Evolutionary conservation across 2,113 vertebrate genomes (phyloP).

Genomic region (Sinocyclocheilus maitianheensis): DNA sequence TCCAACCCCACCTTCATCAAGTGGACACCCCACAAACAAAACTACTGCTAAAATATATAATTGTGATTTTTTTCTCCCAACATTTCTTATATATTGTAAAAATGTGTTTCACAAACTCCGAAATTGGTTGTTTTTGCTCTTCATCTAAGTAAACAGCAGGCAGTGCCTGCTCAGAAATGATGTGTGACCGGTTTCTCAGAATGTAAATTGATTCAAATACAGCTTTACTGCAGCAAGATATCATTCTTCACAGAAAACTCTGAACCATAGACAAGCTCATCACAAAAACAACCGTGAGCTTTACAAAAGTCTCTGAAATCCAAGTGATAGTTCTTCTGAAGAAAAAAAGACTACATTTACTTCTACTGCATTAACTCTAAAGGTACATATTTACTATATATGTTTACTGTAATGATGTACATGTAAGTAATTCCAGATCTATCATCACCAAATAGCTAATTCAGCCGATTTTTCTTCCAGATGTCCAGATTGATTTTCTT

Average conservation of each 20-base stretch:
- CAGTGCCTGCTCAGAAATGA: conserved; percentile 32
- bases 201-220: conserved; percentile 26
- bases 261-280: conserved; percentile 19
- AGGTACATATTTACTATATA: conserved; percentile 17
- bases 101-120: not conserved
- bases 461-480: conserved; percentile 40
- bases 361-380: not conserved
- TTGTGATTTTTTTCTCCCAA: not conserved
- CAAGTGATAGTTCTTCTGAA: not conserved
- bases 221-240: conserved; percentile 11
- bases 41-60: not conserved
- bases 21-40: not conserved
- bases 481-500: conserved; percentile 54
- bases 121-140: not conserved
- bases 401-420: not conserved
- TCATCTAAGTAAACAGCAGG: conserved; percentile 29
- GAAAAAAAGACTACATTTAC: not conserved
- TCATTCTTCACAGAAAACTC: not conserved
- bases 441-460: not conserved
- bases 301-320: not conserved
- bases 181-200: conserved; percentile 48
- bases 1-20: not conserved
- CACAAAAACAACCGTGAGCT: conserved; percentile 6
- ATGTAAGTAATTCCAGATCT: not conserved
- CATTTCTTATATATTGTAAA: not conserved